These are phyloP conservation scores for Artemia sp. DNA, from an alignment of 2,888 invertebrate species.

Conservation along the genomic window DNA sequence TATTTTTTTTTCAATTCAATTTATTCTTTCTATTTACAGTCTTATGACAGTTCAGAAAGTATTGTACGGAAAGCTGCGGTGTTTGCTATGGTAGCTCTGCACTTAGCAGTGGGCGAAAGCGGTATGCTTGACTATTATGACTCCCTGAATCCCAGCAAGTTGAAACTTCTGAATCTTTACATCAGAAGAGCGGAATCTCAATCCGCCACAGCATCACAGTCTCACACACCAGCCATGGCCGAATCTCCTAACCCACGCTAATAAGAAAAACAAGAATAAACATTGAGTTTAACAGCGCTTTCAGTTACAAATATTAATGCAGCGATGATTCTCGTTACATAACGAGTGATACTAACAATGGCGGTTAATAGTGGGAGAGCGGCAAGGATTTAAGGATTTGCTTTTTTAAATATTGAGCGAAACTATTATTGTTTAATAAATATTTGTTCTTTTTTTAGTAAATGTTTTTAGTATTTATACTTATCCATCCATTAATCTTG, in stretches of 20 bases:
- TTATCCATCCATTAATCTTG: too few species aligned
- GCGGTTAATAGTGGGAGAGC: too few species aligned
- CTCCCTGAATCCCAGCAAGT: conserved; percentile 70
- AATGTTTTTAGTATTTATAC: too few species aligned
- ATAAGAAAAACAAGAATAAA: background rate
- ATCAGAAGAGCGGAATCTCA: conserved; percentile 41
- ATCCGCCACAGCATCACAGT: background rate
- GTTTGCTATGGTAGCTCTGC: conserved; percentile 89
- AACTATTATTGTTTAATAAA: too few species aligned
- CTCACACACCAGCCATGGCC: background rate
- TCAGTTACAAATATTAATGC: too few species aligned
- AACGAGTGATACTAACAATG: too few species aligned
- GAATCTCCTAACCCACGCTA: background rate
- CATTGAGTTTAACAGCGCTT: too few species aligned
- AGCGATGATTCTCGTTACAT: too few species aligned
- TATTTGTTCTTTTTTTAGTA: too few species aligned
- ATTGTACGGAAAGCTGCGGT: conserved; percentile 88
- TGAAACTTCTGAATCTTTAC: conserved; percentile 62
- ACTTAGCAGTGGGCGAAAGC: conserved; percentile 72
- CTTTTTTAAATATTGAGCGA: too few species aligned
- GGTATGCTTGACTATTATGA: conserved; percentile 58
- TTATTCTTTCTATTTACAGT: background rate
- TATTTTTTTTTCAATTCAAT: background rate
- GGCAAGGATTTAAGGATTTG: too few species aligned
- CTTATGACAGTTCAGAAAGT: conserved; percentile 44